Percentiles rank a stretch among this genome's conserved stretches.
These are phyloP conservation scores for Drosophila atroscutellata DNA, from an alignment of 2,888 invertebrate genomes.

Conservation along the genomic window DNA sequence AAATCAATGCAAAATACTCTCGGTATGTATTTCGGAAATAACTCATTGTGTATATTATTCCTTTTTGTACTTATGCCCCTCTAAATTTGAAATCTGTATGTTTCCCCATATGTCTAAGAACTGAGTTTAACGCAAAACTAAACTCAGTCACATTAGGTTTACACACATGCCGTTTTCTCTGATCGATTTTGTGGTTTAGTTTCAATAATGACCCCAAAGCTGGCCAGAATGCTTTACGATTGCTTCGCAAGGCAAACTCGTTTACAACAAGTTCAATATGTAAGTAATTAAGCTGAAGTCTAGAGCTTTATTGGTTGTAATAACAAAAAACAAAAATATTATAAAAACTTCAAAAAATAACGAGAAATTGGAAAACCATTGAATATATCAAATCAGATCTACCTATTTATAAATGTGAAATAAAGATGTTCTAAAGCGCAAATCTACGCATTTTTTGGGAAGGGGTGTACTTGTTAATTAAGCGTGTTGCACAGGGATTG, in stretches of 20 bases:
- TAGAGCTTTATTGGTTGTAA: conserved; percentile 73
- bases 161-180: background rate
- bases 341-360: conserved; percentile 12
- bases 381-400: conserved; percentile 53
- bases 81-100: conserved; percentile 37
- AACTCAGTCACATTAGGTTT: conserved; percentile 22
- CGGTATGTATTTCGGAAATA: conserved; percentile 14
- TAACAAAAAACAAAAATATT: conserved; percentile 23
- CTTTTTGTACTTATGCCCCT: conserved; percentile 35
- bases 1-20: conserved; percentile 18
- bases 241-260: conserved; percentile 5
- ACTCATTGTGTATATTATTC: conserved; percentile 39
- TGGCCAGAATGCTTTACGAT: conserved; percentile 2
- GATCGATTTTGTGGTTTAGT: conserved; percentile 6
- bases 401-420: conserved; percentile 76
- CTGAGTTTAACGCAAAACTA: conserved; percentile 32
- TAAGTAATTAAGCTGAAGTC: conserved; percentile 48
- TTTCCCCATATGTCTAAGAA: conserved; percentile 44
- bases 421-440: conserved; percentile 59
- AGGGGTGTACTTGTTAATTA: background rate
- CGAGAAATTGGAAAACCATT: conserved; percentile 29
- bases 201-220: conserved; percentile 10
- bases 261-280: conserved; percentile 31
- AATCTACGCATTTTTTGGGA: background rate
- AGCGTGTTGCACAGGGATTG: background rate